Evolutionary conservation across 2,797 vertebrate species (phyloP).

Genomic region (Sebastiscus tertius): DNA sequence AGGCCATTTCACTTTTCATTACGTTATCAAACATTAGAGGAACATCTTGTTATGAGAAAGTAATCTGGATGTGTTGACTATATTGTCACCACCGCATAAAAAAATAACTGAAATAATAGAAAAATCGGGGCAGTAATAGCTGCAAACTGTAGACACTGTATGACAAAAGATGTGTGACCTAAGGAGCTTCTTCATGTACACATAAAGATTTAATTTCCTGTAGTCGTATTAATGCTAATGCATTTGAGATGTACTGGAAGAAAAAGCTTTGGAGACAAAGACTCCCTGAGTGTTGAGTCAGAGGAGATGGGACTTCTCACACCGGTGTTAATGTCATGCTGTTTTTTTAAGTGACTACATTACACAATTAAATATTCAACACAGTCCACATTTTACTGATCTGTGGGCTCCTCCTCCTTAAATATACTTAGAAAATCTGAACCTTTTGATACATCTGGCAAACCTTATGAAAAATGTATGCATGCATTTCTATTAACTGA

Average conservation of each 20-base stretch:
- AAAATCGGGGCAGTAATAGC: background rate
- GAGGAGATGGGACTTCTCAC: conserved; percentile 71
- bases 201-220: conserved; percentile 59
- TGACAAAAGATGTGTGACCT: conserved; percentile 51
- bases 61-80: conserved; percentile 53
- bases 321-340: conserved; percentile 70
- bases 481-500: background rate
- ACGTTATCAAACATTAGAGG: conserved; percentile 59
- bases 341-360: conserved; percentile 42
- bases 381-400: conserved; percentile 24
- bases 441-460: background rate
- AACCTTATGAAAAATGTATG: background rate
- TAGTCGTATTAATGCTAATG: conserved; percentile 75
- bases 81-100: conserved; percentile 34
- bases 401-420: background rate
- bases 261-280: conserved; percentile 61
- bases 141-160: conserved; percentile 12
- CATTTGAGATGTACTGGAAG: conserved; percentile 73
- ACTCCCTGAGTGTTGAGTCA: conserved; percentile 69
- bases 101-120: conserved; percentile 7
- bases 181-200: conserved; percentile 42
- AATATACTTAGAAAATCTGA: conserved; percentile 16
- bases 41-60: conserved; percentile 43
- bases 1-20: conserved; percentile 74
- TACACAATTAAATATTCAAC: conserved; percentile 70